Base-by-base conservation (phyloP, 2,797 vertebrate species). In the Gambusia yucatana region DNA sequence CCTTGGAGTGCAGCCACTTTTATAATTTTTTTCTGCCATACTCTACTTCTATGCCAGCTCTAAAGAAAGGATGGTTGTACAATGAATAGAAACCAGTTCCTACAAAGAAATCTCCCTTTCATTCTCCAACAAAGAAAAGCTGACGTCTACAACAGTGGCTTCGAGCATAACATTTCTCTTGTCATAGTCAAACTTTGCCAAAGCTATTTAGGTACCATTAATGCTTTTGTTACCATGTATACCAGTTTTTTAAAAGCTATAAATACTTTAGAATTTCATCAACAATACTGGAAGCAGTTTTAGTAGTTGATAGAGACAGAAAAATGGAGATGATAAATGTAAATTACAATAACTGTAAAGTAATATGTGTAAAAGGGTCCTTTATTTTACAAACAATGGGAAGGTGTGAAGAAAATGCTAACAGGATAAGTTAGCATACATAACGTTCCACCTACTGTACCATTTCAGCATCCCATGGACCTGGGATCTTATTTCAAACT, bases 1-100 rank as follows among this genome's bases (percentile, higher is more conserved):
- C 87, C 91, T 91, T 91, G 92, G 92, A 94, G 89, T 78, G 76
- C 43, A 33, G 91, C 87, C 91, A 89, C 83, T 61, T 83, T 65
- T 7, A 7, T 36, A 9, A 39, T 65, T 65, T 79, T 92, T 86
- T 80, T 83, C 85, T 73, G 86, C 84, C 86, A 52, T 65, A 79
- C 30, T 65, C 84, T 81, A 22, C 43, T 83, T 80, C 76, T 57
- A 72, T 80, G 86, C 76, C 82, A 78, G 83, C 84, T 90, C 81
- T 86, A 44, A 47, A 80, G 87, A 88, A 87, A 88, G 81, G 86
- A 86, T 88, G 81, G 85, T 46, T 57, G 72, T 67, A 84, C 69
- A 79, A 55, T 50, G 67, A 36, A 43, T 47, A 79, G 81, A 74
- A 79, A 82, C 76, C n/a, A 83, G 79, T 82, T 76, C 77, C 78